These are phyloP conservation scores for Neria commutata DNA, from an alignment of 2,888 invertebrate genomes.

Conservation along the genomic window DNA sequence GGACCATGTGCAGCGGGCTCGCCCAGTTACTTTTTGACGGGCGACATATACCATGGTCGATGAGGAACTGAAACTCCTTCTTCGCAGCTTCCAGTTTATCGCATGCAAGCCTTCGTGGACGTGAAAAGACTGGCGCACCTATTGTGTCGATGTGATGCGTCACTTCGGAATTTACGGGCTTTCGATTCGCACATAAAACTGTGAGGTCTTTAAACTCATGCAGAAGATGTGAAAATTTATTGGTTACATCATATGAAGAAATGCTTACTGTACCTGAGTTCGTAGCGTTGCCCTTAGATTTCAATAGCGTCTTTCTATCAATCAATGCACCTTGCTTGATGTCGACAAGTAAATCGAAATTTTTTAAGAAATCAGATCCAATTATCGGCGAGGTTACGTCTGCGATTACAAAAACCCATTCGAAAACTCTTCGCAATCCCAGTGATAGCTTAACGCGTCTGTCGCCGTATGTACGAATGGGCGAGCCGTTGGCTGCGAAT, in stretches of 20 bases:
- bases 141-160: conserved; percentile 21
- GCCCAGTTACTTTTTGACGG: conserved; percentile 58
- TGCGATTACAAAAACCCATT: conserved; percentile 21
- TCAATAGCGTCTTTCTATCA: no score
- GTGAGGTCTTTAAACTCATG: background rate
- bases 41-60: conserved; percentile 54
- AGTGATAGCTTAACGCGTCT: no score
- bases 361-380: conserved; percentile 18
- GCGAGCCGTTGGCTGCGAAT: conserved; percentile 15
- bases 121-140: conserved; percentile 19
- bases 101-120: conserved; percentile 13
- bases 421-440: no score
- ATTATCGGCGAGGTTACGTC: conserved; percentile 22
- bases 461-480: conserved; percentile 8
- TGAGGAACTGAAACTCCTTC: conserved; percentile 19
- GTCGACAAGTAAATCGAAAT: conserved; percentile 19
- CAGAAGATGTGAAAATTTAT: background rate
- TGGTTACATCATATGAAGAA: background rate
- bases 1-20: conserved; percentile 50
- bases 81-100: conserved; percentile 24
- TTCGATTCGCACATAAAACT: background rate
- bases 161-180: background rate
- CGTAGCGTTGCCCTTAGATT: no score
- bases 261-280: background rate
- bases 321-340: conserved; percentile 10